Conservation (phyloP, 2,113 vertebrate genomes). For the Hoplias malabaricus region DNA sequence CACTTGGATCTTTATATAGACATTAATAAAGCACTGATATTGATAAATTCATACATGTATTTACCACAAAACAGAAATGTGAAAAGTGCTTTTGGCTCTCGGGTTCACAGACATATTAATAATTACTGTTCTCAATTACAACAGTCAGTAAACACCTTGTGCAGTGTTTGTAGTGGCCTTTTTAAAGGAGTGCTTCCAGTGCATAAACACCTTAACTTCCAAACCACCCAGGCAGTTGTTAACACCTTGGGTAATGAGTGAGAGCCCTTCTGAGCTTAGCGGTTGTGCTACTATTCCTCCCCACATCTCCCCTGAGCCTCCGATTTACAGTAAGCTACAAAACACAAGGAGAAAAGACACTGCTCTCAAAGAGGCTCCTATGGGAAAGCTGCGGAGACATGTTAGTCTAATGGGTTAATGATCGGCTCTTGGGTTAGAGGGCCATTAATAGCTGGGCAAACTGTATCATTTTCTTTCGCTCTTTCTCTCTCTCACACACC, state of each 20-base stretch:
- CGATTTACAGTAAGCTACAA: conserved; percentile 42
- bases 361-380: conserved; percentile 35
- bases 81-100: conserved; percentile 5
- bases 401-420: conserved; percentile 57
- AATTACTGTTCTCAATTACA: background rate
- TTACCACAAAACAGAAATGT: conserved; percentile 3
- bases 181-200: background rate
- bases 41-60: background rate
- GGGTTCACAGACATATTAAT: conserved; percentile 10
- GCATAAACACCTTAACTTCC: conserved; percentile 1
- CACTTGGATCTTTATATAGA: background rate
- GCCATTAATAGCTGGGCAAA: conserved; percentile 52
- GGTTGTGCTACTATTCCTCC: conserved; percentile 14
- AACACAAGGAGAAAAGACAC: conserved; percentile 13
- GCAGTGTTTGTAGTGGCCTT: background rate
- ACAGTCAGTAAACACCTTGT: background rate
- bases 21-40: background rate
- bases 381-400: conserved; percentile 42
- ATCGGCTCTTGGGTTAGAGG: conserved; percentile 55
- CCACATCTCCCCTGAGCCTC: conserved; percentile 27
- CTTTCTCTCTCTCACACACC: conserved; percentile 3
- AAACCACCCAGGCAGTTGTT: conserved; percentile 16
- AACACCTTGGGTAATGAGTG: conserved; percentile 24
- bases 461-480: conserved; percentile 38
- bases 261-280: background rate